phyloP scores from a whole-genome alignment of 2,797 vertebrate genomes.

The Antrozous pallidus region DNA sequence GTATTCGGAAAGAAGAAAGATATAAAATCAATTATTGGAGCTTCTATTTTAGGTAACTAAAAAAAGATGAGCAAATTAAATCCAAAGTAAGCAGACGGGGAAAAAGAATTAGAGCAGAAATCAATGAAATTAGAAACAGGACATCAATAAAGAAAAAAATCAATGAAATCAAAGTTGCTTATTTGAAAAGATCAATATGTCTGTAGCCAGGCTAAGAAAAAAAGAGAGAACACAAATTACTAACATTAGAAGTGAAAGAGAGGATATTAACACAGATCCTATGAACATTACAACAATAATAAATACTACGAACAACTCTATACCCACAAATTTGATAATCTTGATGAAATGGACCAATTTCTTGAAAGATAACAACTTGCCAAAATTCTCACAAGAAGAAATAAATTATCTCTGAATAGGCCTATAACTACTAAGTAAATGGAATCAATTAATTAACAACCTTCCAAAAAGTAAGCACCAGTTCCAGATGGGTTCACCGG shows the following conservation, averaged over 20 bases:
- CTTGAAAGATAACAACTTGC: neutral
- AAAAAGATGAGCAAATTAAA: neutral
- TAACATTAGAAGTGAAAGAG: neutral
- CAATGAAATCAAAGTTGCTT: neutral
- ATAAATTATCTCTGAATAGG: neutral
- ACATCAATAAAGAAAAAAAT: neutral
- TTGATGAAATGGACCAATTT: neutral
- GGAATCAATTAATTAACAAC: neutral
- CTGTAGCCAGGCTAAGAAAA: neutral
- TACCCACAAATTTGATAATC: neutral
- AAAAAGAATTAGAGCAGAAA: neutral
- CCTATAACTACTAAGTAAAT: neutral
- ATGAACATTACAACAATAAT: neutral
- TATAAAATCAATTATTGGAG: neutral
- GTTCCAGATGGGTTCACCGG: neutral
- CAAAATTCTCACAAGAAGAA: neutral
- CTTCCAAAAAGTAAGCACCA: neutral
- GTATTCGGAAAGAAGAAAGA: neutral
- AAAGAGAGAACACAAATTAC: neutral
- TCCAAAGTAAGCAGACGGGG: neutral
- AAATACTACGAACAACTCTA: neutral
- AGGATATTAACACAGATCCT: neutral
- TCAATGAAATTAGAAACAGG: neutral
- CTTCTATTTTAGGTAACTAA: neutral
- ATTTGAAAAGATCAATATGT: neutral